Conservation (phyloP, 1,140 invertebrate species). For the Artemia franciscana region DNA sequence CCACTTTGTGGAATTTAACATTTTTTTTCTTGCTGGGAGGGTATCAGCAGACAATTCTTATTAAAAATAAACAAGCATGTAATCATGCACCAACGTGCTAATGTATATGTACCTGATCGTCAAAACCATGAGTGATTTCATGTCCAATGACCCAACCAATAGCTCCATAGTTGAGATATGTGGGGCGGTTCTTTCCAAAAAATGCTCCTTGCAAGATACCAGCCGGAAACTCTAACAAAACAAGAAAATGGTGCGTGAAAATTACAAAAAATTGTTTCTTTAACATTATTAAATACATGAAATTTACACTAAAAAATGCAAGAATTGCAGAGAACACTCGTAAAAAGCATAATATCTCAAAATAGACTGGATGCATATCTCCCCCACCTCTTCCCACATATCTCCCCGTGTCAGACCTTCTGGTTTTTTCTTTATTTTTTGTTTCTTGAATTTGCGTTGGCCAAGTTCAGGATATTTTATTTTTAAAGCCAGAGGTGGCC, state of each 20-base stretch:
- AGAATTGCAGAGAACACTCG: not conserved
- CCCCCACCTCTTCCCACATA: too few relatives aligned
- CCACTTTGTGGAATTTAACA: too few relatives aligned
- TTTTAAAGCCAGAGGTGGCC: too few relatives aligned
- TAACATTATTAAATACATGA: not conserved
- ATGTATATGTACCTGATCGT: conserved; percentile 58
- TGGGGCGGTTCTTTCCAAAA: conserved; percentile 54
- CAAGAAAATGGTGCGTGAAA: conserved; percentile 4
- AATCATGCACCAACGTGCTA: too few relatives aligned
- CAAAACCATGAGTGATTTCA: conserved; percentile 81
- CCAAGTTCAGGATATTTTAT: too few relatives aligned
- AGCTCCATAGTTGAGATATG: conserved; percentile 74
- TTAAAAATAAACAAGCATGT: too few relatives aligned
- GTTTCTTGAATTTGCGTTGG: too few relatives aligned
- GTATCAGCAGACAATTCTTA: too few relatives aligned
- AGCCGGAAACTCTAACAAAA: conserved; percentile 48
- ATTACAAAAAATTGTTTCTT: not conserved
- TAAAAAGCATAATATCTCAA: not conserved
- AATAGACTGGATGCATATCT: too few relatives aligned
- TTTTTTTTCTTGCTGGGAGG: too few relatives aligned
- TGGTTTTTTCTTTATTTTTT: too few relatives aligned
- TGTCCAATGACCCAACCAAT: conserved; percentile 82
- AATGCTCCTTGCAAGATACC: conserved; percentile 73
- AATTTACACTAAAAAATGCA: conserved; percentile 4
- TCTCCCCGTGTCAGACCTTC: too few relatives aligned